phyloP scores from a whole-genome alignment of 1,140 invertebrate species.

The Arctopsyche grandis region DNA sequence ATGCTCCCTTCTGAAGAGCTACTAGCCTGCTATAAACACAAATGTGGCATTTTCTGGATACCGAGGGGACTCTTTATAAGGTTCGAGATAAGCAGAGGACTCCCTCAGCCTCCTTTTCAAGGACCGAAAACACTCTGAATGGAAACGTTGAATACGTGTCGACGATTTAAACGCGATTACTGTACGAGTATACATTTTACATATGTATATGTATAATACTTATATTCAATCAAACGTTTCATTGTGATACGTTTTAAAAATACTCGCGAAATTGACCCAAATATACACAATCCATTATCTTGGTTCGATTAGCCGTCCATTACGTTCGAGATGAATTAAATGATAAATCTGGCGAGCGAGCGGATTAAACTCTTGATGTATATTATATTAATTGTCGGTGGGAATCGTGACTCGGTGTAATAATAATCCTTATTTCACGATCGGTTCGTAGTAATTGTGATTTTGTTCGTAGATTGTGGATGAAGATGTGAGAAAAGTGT shows the following conservation, averaged over 20 bases:
- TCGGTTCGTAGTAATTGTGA: not conserved
- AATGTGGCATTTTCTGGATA: not conserved
- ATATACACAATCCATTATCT: not conserved
- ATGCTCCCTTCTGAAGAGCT: conserved; percentile 3
- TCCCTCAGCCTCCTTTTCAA: not conserved
- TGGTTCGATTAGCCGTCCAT: not conserved
- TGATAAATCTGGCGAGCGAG: not conserved
- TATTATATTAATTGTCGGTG: conserved; percentile 1
- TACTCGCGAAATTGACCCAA: not conserved
- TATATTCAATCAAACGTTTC: not conserved
- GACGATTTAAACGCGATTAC: not conserved
- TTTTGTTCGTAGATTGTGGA: not conserved
- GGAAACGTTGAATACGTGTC: not conserved
- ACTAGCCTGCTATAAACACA: not conserved
- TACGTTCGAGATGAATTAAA: not conserved
- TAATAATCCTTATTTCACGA: conserved; percentile 12
- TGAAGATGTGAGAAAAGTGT: conserved; percentile 16
- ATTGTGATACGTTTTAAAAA: not conserved
- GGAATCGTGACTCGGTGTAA: conserved; percentile 15
- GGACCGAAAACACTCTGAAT: not conserved
- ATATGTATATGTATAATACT: not conserved
- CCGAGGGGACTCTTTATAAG: conserved; percentile 5
- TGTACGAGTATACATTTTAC: not conserved
- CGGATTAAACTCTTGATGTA: not conserved
- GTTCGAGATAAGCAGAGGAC: conserved; percentile 13